Conservation (phyloP, 2,888 invertebrate species). For the Chymomyza procnemis region DNA sequence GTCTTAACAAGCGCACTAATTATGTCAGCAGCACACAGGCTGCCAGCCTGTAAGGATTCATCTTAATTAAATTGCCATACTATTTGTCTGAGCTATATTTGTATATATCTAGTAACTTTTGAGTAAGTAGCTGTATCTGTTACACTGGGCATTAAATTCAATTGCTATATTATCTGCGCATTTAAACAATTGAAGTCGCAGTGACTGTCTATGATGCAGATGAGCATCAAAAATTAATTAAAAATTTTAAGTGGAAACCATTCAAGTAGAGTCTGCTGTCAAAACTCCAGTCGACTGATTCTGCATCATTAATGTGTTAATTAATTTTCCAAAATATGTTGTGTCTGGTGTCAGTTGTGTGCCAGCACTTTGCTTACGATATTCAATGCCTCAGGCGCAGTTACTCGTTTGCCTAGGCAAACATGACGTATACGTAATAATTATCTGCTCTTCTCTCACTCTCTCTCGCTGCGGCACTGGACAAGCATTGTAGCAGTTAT, state of each 20-base stretch:
- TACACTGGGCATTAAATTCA: background rate
- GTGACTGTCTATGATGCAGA: background rate
- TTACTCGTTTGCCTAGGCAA: background rate
- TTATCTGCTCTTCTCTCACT: too few species aligned
- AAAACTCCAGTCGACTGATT: background rate
- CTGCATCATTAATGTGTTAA: slow-evolving; percentile 5
- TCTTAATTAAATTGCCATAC: slow-evolving; percentile 7
- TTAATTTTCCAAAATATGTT: background rate
- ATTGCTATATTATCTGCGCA: background rate
- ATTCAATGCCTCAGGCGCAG: background rate
- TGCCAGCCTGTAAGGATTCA: slow-evolving; percentile 1
- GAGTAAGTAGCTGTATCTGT: background rate
- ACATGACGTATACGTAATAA: slow-evolving; percentile 16
- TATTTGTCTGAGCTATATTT: background rate
- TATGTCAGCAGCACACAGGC: background rate
- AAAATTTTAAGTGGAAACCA: background rate
- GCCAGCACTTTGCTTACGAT: background rate
- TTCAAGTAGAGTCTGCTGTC: background rate
- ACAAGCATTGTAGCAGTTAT: background rate
- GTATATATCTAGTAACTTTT: background rate
- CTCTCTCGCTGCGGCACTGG: slow-evolving; percentile 7
- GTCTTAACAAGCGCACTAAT: background rate
- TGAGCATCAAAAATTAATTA: background rate
- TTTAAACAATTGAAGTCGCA: background rate
- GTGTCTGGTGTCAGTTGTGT: background rate